Conservation (phyloP, 2,888 invertebrate species). For the Acleris holmiana region DNA sequence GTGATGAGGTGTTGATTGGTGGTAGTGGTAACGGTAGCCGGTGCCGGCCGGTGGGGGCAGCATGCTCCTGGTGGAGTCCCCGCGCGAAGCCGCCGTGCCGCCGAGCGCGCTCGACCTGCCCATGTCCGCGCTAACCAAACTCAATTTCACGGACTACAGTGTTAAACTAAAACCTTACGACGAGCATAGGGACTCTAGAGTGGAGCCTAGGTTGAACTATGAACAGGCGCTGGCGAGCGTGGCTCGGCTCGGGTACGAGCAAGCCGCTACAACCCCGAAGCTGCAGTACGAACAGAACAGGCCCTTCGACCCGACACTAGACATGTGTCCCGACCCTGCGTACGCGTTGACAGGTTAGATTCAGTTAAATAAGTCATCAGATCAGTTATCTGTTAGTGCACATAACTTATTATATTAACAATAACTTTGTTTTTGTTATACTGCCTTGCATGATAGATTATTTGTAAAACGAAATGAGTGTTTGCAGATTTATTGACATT, state of each 20-base stretch:
- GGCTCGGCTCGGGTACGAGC: constrained; percentile 71
- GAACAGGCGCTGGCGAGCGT: constrained; percentile 71
- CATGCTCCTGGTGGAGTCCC: constrained; percentile 91
- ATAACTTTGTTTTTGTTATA: too few relatives aligned
- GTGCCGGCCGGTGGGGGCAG: constrained; percentile 65
- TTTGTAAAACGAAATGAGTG: too few relatives aligned
- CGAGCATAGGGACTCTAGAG: constrained; percentile 58
- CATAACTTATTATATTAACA: too few relatives aligned
- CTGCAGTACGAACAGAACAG: constrained; percentile 71
- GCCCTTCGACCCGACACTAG: constrained; percentile 68
- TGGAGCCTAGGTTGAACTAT: constrained; percentile 59
- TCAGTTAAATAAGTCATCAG: neutral
- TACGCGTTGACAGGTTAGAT: constrained; percentile 71
- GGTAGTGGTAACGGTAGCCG: constrained; percentile 58
- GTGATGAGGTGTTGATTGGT: constrained; percentile 60
- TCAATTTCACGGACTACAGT: constrained; percentile 80
- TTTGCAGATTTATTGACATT: too few relatives aligned
- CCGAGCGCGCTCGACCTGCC: constrained; percentile 75
- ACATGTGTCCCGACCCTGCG: constrained; percentile 68
- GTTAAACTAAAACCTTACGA: constrained; percentile 75
- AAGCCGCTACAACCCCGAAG: constrained; percentile 63
- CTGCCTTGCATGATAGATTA: too few relatives aligned
- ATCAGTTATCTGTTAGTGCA: too few relatives aligned
- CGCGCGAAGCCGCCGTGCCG: constrained; percentile 89
- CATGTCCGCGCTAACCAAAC: constrained; percentile 76